phyloP scores from a whole-genome alignment of 2,888 invertebrate species.

The Paralinhomoeus sp. region DNA sequence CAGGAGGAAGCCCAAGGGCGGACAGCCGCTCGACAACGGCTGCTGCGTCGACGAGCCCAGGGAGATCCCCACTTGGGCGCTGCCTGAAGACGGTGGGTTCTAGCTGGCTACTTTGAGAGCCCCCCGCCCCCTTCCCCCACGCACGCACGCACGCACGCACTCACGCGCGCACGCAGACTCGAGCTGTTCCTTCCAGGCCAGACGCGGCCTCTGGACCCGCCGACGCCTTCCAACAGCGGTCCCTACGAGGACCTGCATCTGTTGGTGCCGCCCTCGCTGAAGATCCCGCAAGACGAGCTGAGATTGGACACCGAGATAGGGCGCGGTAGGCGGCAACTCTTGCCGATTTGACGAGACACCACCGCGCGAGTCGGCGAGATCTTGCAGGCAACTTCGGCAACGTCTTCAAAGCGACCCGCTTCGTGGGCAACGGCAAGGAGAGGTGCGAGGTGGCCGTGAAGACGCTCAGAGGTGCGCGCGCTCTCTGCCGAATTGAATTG shows the following conservation, averaged over 20 bases:
- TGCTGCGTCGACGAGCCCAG: no score
- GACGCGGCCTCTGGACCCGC: no score
- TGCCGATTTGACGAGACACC: not conserved
- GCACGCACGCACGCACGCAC: no score
- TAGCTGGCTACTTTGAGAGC: no score
- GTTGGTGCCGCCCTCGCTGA: not conserved
- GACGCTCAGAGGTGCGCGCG: slow-evolving; percentile 6
- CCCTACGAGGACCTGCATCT: not conserved
- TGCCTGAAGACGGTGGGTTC: no score
- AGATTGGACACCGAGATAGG: not conserved
- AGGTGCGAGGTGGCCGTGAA: slow-evolving; percentile 10
- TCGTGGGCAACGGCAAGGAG: slow-evolving; percentile 4
- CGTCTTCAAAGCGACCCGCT: slow-evolving; percentile 10
- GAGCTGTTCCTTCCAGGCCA: no score
- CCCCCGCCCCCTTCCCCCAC: no score
- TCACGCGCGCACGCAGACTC: no score
- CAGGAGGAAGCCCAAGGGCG: no score
- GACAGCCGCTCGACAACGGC: no score
- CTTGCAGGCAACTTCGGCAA: slow-evolving; percentile 11
- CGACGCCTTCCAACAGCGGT: no score
- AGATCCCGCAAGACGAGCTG: not conserved
- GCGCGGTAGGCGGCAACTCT: not conserved
- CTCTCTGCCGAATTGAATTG: slow-evolving; percentile 8
- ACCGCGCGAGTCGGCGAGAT: not conserved
- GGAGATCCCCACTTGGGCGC: no score